Percentiles rank a stretch among this genome's conserved stretches.
Evolutionary conservation across 2,113 vertebrate genomes (phyloP).

Genomic region (Opisthocomus hoazin): DNA sequence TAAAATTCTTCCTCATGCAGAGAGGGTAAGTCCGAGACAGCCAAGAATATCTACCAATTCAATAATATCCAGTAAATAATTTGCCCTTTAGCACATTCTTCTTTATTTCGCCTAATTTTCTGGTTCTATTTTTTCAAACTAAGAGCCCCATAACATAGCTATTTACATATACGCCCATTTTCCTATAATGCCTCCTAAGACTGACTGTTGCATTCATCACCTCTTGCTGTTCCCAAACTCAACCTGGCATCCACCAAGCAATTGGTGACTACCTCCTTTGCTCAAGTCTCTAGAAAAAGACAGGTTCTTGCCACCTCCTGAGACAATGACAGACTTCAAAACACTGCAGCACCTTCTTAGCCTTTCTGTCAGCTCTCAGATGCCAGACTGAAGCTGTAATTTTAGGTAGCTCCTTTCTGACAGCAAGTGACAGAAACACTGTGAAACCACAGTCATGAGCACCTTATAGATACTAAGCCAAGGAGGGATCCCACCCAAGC

Average conservation of each 20-base stretch:
- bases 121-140: background rate
- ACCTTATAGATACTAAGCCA: background rate
- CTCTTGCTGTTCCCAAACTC: background rate
- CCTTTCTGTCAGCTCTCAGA: background rate
- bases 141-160: background rate
- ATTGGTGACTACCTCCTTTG: background rate
- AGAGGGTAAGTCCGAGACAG: constrained; percentile 80
- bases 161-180: background rate
- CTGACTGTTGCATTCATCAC: background rate
- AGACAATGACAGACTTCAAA: background rate
- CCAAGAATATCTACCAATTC: constrained; percentile 81
- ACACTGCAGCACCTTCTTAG: background rate
- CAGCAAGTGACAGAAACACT: background rate
- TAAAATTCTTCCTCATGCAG: constrained; percentile 81
- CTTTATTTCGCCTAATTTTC: background rate
- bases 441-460: background rate
- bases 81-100: background rate
- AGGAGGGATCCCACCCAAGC: background rate
- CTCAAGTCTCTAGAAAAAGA: background rate
- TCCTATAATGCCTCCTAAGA: background rate
- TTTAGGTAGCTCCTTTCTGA: background rate
- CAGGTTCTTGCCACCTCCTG: background rate
- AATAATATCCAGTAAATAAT: background rate
- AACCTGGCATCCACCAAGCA: background rate
- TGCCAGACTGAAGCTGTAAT: background rate